A percentile compares a stretch with the other conserved stretches of the same genome.
phyloP scores from a whole-genome alignment of 1,140 invertebrate species.

The Parasteatoda tepidariorum region DNA sequence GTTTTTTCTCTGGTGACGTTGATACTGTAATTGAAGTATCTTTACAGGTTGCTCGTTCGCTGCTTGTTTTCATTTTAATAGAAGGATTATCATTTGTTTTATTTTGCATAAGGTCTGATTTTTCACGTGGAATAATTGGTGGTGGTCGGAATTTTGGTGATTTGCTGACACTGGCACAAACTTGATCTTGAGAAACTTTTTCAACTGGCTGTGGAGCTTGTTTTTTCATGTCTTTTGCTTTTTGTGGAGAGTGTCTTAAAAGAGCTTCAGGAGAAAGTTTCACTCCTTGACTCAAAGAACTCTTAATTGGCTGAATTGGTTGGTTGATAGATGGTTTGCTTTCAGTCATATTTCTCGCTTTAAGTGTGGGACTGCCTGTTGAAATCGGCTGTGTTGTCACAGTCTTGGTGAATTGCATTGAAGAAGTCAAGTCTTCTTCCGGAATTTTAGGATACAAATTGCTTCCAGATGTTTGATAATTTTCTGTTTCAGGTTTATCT shows the following conservation, averaged over 20 bases:
- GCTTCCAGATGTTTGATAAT: neutral
- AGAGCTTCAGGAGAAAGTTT: slow-evolving; percentile 36
- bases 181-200: neutral
- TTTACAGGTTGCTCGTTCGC: neutral
- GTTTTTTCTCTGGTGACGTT: slow-evolving; percentile 27
- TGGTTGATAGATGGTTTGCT: neutral
- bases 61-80: neutral
- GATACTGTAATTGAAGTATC: slow-evolving; percentile 30
- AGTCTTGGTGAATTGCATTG: neutral
- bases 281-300: neutral
- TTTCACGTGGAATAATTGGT: neutral
- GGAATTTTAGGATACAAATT: slow-evolving; percentile 49
- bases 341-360: neutral
- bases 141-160: neutral
- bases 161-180: neutral
- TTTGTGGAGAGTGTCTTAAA: neutral
- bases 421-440: slow-evolving; percentile 38
- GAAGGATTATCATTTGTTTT: neutral
- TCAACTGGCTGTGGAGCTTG: slow-evolving; percentile 26
- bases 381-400: neutral
- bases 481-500: neutral
- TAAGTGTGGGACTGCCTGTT: neutral
- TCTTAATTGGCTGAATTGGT: neutral
- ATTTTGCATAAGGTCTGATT: neutral
- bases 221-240: slow-evolving; percentile 26